Base-by-base conservation (phyloP, 2,888 invertebrate species). In the Cacoxenus indagator region DNA sequence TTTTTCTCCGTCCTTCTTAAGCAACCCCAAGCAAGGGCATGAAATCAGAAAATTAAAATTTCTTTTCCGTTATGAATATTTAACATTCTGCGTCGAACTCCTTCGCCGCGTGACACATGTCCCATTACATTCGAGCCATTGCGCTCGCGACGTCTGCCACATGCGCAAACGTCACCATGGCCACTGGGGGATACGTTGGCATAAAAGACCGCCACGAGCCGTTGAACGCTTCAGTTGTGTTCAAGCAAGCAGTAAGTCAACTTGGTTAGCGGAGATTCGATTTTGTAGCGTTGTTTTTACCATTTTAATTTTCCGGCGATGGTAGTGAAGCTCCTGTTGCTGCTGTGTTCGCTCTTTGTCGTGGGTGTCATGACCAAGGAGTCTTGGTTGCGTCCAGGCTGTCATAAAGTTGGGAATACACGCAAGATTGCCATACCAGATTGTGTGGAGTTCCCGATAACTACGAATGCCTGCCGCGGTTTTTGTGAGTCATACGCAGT, bases 401-500 rank as follows among this genome's bases (percentile, higher is more conserved):
- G 95, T 82, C 94, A 95, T 83, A 92, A 92, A 90, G 92, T 94
- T 75, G 95, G 95, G 91, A 88, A 95, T 87, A 95, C 94, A 0
- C 90, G 95, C 70, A 93, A 91, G 81, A 93, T 96, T 75, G 92
- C 92, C 76, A 95, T 96, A 83, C 94, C 95, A 4, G 94, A 93
- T 80, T 96, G 96, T 88, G 92, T 95, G 0, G 93, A 94, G 82
- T 95, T 96, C 86, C 91, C 92, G 78, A 93, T 96, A 83, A 94
- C 94, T 61, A 95, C 95, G 29, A 96, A 96, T 86, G 96, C 95
- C 0, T 96, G 96, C 84, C 91, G 95, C 17, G 96, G 96, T 0
- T 96, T 91, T 88, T 96, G 96, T 87, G 93, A 94, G 83, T 96
- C 95, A 2, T 95, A 94, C 91, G 93, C 96, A 1, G 91, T 95